phyloP scores from a whole-genome alignment of 2,797 vertebrate genomes.

The Lacerta bilineata region DNA sequence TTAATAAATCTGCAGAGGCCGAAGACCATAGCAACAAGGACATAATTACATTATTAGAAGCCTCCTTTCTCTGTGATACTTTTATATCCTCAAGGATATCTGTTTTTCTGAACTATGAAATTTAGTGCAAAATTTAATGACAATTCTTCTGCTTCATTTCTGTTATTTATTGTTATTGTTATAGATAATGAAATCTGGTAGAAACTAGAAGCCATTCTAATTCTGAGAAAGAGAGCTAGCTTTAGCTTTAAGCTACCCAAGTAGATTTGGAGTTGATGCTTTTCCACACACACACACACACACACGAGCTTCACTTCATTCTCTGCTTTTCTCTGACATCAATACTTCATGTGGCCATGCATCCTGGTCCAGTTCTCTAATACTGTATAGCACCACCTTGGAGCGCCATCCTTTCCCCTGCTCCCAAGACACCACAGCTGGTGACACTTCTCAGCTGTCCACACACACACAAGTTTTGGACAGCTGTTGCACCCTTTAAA shows the following conservation, averaged over 20 bases:
- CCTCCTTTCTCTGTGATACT: neutral
- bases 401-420: neutral
- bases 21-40: constrained; percentile 3
- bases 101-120: neutral
- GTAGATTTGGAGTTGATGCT: neutral
- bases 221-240: neutral
- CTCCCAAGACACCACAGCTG: neutral
- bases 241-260: too few species aligned
- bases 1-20: constrained; percentile 7
- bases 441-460: too few species aligned
- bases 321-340: neutral
- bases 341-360: too few species aligned
- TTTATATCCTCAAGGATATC: neutral
- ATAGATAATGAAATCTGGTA: neutral
- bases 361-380: neutral
- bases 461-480: neutral
- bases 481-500: neutral
- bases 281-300: too few species aligned
- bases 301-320: neutral
- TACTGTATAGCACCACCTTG: neutral
- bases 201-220: neutral
- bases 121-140: neutral
- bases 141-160: constrained; percentile 8
- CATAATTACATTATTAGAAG: constrained; percentile 13
- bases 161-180: neutral